phyloP scores from a whole-genome alignment of 2,888 invertebrate species.

The Protophormia terraenovae region DNA sequence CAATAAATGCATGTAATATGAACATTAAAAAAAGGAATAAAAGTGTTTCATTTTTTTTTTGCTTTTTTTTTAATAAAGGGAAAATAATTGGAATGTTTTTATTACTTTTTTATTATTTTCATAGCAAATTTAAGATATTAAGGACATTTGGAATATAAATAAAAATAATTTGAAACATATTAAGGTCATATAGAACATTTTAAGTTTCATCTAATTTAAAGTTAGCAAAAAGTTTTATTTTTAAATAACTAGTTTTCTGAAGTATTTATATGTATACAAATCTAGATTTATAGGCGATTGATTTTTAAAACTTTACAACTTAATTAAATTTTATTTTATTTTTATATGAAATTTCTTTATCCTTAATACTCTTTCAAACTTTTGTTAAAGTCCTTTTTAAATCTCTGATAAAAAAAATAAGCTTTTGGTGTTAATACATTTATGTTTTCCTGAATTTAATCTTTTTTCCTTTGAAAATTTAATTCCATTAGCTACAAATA shows the following conservation, averaged over 20 bases:
- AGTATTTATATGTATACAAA: too few relatives aligned
- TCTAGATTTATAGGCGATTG: too few relatives aligned
- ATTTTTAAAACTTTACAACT: too few relatives aligned
- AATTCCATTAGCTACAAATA: background rate
- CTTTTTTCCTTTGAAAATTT: background rate
- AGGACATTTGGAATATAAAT: background rate
- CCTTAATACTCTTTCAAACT: too few relatives aligned
- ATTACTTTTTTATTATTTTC: slow-evolving; percentile 7
- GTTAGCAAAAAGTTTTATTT: too few relatives aligned
- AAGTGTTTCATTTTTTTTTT: background rate
- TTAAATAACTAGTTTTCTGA: too few relatives aligned
- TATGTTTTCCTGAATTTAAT: too few relatives aligned
- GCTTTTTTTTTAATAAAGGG: background rate
- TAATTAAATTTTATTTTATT: too few relatives aligned
- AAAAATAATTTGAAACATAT: background rate
- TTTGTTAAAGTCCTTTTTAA: too few relatives aligned
- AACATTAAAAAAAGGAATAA: slow-evolving; percentile 44
- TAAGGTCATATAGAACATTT: background rate
- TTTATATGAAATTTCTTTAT: too few relatives aligned
- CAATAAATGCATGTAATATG: slow-evolving; percentile 64
- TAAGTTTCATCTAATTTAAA: background rate
- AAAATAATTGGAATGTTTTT: slow-evolving; percentile 45
- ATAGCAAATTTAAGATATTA: slow-evolving; percentile 22
- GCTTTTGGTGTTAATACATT: too few relatives aligned
- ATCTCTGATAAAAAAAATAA: too few relatives aligned